Conservation (phyloP, 2,888 invertebrate genomes). For the Sphecodes monilicornis region DNA sequence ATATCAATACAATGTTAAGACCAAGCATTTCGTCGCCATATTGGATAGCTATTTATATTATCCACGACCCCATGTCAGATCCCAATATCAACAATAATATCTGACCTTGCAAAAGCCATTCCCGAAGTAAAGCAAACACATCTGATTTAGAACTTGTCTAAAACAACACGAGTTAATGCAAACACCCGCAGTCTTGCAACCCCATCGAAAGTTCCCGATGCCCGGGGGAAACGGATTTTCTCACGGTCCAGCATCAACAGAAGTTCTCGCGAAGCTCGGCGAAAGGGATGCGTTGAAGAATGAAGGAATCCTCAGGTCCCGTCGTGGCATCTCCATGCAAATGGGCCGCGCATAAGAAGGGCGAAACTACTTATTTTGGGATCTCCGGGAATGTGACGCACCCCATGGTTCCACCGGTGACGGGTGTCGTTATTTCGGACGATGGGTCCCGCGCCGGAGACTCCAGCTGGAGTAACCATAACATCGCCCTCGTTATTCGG, state of each 20-base stretch:
- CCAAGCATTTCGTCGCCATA: too few species aligned
- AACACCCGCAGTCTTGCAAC: not conserved
- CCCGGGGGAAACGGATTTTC: not conserved
- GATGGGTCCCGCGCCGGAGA: slow-evolving; percentile 54
- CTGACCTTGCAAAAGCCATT: not conserved
- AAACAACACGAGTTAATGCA: not conserved
- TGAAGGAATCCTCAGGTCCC: slow-evolving; percentile 32
- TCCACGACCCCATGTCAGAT: too few species aligned
- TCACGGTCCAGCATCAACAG: slow-evolving; percentile 11
- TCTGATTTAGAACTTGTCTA: not conserved
- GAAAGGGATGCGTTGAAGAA: slow-evolving; percentile 35
- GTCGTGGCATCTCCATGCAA: slow-evolving; percentile 55
- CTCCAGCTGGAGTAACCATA: slow-evolving; percentile 68
- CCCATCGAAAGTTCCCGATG: not conserved
- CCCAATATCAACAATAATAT: not conserved
- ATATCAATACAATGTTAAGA: too few species aligned
- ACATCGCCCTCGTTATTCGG: slow-evolving; percentile 78
- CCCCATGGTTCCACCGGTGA: slow-evolving; percentile 58
- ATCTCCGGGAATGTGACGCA: slow-evolving; percentile 74
- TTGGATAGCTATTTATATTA: too few species aligned
- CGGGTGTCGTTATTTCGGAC: slow-evolving; percentile 75
- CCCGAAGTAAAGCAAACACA: not conserved
- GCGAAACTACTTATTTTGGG: slow-evolving; percentile 71
- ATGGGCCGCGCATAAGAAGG: slow-evolving; percentile 50
- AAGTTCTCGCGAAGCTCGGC: not conserved